Conservation (phyloP, 2,888 invertebrate species). For the Anodontia alba region DNA sequence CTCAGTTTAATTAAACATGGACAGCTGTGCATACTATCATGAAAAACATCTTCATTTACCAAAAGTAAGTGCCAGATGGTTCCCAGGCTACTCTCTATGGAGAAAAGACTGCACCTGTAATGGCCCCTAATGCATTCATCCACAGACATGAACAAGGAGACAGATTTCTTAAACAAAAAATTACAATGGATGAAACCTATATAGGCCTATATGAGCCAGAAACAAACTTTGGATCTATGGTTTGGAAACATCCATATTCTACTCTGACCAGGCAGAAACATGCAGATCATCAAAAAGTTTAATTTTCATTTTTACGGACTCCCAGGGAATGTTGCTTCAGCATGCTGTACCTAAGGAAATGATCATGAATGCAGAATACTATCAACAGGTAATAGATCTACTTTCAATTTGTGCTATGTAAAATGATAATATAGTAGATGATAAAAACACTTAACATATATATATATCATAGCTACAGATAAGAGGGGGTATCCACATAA, state of each 20-base stretch:
- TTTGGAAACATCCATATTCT: not conserved
- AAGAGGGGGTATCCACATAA: too few relatives aligned
- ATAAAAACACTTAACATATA: too few relatives aligned
- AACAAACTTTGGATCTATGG: not conserved
- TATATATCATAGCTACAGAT: too few relatives aligned
- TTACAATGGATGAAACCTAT: not conserved
- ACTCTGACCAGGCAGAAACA: not conserved
- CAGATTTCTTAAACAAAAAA: not conserved
- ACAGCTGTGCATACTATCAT: not conserved
- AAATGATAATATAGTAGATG: too few relatives aligned
- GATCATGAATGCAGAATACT: not conserved
- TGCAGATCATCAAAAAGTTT: not conserved
- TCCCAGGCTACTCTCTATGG: not conserved
- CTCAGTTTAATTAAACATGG: not conserved
- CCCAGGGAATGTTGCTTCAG: too few relatives aligned
- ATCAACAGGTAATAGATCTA: not conserved
- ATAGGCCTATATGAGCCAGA: not conserved
- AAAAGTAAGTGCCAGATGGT: not conserved
- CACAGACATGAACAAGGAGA: not conserved
- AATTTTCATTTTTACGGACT: too few relatives aligned
- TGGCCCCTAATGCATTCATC: not conserved
- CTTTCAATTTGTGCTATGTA: too few relatives aligned
- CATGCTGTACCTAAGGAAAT: not conserved
- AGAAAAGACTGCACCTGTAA: not conserved
- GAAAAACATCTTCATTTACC: not conserved